These are phyloP conservation scores for Laodelphax striatellus DNA, from an alignment of 1,140 invertebrate species.

Conservation along the genomic window DNA sequence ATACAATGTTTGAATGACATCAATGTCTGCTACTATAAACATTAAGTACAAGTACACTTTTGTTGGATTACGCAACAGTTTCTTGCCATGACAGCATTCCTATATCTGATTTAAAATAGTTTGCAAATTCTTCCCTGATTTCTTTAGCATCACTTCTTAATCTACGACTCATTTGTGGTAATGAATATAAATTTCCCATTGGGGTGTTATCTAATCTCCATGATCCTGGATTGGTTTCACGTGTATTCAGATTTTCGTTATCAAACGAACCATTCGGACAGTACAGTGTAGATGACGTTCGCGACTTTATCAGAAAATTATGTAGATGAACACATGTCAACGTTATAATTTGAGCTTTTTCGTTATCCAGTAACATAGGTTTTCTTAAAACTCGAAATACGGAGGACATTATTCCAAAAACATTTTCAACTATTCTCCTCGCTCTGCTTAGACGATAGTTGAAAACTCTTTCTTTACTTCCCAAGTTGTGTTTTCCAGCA, in stretches of 20 bases:
- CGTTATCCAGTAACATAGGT: slow-evolving; percentile 25
- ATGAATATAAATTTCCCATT: no score
- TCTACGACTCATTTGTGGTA: no score
- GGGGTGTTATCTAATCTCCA: no score
- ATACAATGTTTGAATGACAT: no score
- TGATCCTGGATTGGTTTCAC: no score
- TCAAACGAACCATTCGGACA: no score
- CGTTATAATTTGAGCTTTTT: slow-evolving; percentile 23
- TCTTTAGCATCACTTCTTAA: not conserved
- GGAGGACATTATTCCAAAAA: slow-evolving; percentile 37
- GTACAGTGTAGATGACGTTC: no score
- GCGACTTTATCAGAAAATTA: slow-evolving; percentile 13
- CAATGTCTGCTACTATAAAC: not conserved
- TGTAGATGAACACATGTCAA: slow-evolving; percentile 22
- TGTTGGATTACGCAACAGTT: not conserved
- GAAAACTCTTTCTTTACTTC: slow-evolving; percentile 27
- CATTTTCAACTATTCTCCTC: slow-evolving; percentile 36
- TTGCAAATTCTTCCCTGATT: not conserved
- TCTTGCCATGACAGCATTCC: not conserved
- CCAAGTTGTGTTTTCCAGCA: slow-evolving; percentile 32
- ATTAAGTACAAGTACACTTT: no score
- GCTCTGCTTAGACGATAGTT: slow-evolving; percentile 30
- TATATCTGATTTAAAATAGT: not conserved
- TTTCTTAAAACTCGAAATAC: slow-evolving; percentile 32
- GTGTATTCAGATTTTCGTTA: no score